Conservation (phyloP, 2,888 invertebrate genomes). For the Sarcophaga rosellei region DNA sequence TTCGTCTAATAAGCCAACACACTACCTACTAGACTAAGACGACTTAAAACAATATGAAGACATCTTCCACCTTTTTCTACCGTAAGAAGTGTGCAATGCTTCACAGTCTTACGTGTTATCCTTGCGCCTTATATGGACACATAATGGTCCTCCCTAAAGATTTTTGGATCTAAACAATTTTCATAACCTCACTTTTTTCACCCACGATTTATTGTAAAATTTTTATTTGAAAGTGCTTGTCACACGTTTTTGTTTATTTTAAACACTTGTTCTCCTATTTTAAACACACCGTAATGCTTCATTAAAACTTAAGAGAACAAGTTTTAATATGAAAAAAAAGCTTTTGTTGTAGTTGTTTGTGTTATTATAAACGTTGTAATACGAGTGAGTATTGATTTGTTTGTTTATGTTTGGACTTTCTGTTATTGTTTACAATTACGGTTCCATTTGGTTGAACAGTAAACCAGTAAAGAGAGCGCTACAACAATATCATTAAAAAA, state of each 20-base stretch:
- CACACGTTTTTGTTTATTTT: conserved; percentile 43
- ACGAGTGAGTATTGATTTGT: conserved; percentile 29
- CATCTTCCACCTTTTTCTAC: too few species aligned
- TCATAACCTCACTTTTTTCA: conserved; percentile 4
- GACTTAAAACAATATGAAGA: too few species aligned
- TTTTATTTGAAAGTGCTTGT: conserved; percentile 46
- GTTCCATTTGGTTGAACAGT: conserved; percentile 56
- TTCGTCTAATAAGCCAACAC: too few species aligned
- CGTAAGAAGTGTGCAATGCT: too few species aligned
- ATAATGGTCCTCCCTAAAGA: rapidly evolving
- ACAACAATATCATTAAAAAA: background rate
- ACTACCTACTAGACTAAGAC: too few species aligned
- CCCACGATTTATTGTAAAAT: conserved; percentile 9
- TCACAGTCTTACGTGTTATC: too few species aligned
- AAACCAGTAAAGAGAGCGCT: background rate
- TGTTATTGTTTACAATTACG: conserved; percentile 53
- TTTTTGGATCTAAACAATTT: too few species aligned
- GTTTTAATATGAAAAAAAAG: background rate
- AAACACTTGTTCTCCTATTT: conserved; percentile 61
- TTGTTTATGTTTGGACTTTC: conserved; percentile 54
- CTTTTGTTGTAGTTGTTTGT: conserved; percentile 29
- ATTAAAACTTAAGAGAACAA: conserved; percentile 19
- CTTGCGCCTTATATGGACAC: too few species aligned
- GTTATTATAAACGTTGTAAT: conserved; percentile 24
- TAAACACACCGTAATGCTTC: conserved; percentile 8